These are phyloP conservation scores for Tachystola acroxantha DNA, from an alignment of 2,888 invertebrate genomes.

Conservation along the genomic window DNA sequence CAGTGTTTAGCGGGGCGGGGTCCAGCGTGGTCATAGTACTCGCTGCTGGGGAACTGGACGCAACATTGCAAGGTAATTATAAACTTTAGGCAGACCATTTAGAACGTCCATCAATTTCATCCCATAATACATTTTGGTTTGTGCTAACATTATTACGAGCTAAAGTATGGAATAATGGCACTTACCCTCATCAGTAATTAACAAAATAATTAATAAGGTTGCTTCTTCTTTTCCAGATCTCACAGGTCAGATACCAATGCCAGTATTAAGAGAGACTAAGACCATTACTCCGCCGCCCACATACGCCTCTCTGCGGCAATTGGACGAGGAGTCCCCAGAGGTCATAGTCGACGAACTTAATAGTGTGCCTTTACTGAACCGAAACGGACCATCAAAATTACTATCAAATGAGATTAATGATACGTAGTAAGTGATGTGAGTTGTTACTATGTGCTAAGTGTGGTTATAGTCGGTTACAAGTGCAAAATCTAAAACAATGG, in stretches of 20 bases:
- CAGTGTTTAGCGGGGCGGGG: conserved; percentile 82
- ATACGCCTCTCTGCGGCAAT: conserved; percentile 43
- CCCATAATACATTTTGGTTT: too few relatives aligned
- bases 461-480: too few relatives aligned
- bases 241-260: conserved; percentile 53
- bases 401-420: conserved; percentile 30
- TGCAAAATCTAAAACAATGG: too few relatives aligned
- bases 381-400: conserved; percentile 18
- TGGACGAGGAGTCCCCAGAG: conserved; percentile 47
- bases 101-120: too few relatives aligned
- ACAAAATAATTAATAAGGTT: too few relatives aligned
- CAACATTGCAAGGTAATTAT: conserved; percentile 70
- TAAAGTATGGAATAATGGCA: too few relatives aligned
- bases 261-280: conserved; percentile 31
- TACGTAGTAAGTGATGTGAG: conserved; percentile 33
- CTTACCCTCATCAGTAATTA: too few relatives aligned
- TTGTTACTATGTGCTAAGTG: too few relatives aligned
- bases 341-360: conserved; percentile 46
- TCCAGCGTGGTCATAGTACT: conserved; percentile 80
- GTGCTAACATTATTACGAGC: too few relatives aligned
- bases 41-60: conserved; percentile 78
- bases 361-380: conserved; percentile 33
- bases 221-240: conserved; percentile 56
- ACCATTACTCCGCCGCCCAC: conserved; percentile 52
- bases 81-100: too few relatives aligned